Conservation (phyloP, 2,113 vertebrate species). For the Psilopogon haemacephalus region DNA sequence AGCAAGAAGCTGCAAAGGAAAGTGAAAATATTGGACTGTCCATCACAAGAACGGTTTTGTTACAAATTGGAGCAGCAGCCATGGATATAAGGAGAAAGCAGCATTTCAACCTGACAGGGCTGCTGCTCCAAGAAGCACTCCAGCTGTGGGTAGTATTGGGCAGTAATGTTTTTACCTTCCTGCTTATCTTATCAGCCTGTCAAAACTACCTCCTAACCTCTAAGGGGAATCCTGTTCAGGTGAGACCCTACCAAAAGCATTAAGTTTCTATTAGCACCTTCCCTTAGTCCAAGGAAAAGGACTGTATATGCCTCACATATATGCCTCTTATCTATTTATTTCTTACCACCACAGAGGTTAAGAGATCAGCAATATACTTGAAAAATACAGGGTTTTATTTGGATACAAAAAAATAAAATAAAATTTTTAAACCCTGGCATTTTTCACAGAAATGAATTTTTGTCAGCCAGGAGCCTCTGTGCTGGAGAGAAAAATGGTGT, state of each 20-base stretch:
- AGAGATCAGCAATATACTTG: background rate
- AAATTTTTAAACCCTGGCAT: background rate
- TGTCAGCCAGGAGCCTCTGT: background rate
- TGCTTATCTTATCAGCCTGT: background rate
- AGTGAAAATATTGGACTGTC: background rate
- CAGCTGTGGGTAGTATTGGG: background rate
- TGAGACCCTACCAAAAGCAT: background rate
- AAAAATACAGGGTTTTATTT: conserved; percentile 13
- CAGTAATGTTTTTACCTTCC: background rate
- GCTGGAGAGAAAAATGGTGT: background rate
- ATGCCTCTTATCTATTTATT: too few relatives aligned
- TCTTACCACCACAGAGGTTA: background rate
- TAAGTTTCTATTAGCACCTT: background rate
- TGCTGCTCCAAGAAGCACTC: background rate
- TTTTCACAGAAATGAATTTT: conserved; percentile 3
- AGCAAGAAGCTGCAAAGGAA: background rate
- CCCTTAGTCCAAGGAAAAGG: background rate
- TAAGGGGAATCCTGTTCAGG: background rate
- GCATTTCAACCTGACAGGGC: background rate
- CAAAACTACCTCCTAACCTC: background rate
- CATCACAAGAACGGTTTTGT: background rate
- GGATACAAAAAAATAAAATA: background rate
- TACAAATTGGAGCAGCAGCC: background rate
- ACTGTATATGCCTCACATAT: too few relatives aligned
- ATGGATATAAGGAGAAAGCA: background rate